Conservation (phyloP, 2,888 invertebrate genomes). For the Trilocha varians region DNA sequence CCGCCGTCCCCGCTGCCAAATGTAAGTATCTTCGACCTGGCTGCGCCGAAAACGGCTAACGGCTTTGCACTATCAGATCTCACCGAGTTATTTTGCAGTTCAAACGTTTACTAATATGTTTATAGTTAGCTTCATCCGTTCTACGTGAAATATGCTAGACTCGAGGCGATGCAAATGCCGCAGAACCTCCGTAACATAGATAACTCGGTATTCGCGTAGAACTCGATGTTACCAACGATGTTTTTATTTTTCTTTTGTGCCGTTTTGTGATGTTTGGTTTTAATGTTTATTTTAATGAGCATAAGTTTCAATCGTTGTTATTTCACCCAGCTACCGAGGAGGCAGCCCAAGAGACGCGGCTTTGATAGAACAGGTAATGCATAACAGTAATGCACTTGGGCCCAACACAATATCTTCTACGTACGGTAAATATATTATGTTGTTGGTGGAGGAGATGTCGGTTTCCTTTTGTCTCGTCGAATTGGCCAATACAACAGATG, state of each 20-base stretch:
- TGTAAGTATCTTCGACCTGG: slow-evolving; percentile 44
- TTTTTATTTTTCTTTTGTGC: slow-evolving; percentile 65
- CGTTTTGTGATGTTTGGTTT: slow-evolving; percentile 70
- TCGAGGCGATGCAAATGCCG: slow-evolving; percentile 5
- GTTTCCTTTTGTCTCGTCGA: slow-evolving; percentile 15
- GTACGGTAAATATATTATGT: slow-evolving; percentile 23
- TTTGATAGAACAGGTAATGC: slow-evolving; percentile 72
- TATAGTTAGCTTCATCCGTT: slow-evolving; percentile 44
- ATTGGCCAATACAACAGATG: background rate
- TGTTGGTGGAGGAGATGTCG: slow-evolving; percentile 30
- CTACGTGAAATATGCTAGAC: slow-evolving; percentile 32
- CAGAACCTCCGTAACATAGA: background rate
- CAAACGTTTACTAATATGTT: slow-evolving; percentile 59
- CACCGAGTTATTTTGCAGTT: slow-evolving; percentile 67
- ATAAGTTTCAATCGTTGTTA: slow-evolving; percentile 71
- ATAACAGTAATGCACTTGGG: slow-evolving; percentile 53
- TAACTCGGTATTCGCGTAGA: slow-evolving; percentile 34
- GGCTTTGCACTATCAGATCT: slow-evolving; percentile 63
- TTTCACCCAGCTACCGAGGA: slow-evolving; percentile 75
- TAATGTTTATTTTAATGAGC: slow-evolving; percentile 64
- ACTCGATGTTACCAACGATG: slow-evolving; percentile 38
- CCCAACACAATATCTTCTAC: slow-evolving; percentile 40
- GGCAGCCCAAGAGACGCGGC: slow-evolving; percentile 73
- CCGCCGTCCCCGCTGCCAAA: slow-evolving; percentile 48
- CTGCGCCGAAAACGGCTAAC: slow-evolving; percentile 31